These are phyloP conservation scores for Notodonta dromedarius DNA, from an alignment of 2,888 invertebrate species.

Conservation along the genomic window DNA sequence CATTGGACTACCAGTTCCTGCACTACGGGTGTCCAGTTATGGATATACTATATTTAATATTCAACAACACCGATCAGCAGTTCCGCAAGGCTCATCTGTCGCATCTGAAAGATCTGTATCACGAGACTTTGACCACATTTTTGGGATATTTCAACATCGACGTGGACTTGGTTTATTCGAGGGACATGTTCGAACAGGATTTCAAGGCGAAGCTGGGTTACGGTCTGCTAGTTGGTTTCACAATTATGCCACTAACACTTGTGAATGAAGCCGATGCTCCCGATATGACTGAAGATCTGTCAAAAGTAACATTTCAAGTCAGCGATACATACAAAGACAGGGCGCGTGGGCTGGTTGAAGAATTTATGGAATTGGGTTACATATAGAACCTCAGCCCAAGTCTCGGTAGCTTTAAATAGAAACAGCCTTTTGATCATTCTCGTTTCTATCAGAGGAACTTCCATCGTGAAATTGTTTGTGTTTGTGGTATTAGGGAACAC, in stretches of 20 bases:
- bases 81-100: neutral
- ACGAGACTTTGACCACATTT: slow-evolving; percentile 10
- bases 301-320: slow-evolving; percentile 35
- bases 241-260: slow-evolving; percentile 48
- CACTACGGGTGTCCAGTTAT: slow-evolving; percentile 18
- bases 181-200: slow-evolving; percentile 47
- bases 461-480: no score
- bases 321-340: slow-evolving; percentile 40
- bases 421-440: no score
- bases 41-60: slow-evolving; percentile 5
- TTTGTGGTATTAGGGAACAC: no score
- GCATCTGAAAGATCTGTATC: slow-evolving; percentile 4
- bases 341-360: slow-evolving; percentile 48
- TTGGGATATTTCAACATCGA: slow-evolving; percentile 30
- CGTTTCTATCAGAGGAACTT: no score
- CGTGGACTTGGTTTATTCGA: slow-evolving; percentile 40
- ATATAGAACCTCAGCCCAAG: slow-evolving; percentile 8
- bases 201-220: slow-evolving; percentile 48
- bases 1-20: slow-evolving; percentile 14
- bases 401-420: no score
- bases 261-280: slow-evolving; percentile 43
- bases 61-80: neutral
- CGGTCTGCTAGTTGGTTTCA: slow-evolving; percentile 49
- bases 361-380: slow-evolving; percentile 47
- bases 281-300: slow-evolving; percentile 35